Base-by-base conservation (phyloP, 2,888 invertebrate species). In the Drosophila nigricruria region DNA sequence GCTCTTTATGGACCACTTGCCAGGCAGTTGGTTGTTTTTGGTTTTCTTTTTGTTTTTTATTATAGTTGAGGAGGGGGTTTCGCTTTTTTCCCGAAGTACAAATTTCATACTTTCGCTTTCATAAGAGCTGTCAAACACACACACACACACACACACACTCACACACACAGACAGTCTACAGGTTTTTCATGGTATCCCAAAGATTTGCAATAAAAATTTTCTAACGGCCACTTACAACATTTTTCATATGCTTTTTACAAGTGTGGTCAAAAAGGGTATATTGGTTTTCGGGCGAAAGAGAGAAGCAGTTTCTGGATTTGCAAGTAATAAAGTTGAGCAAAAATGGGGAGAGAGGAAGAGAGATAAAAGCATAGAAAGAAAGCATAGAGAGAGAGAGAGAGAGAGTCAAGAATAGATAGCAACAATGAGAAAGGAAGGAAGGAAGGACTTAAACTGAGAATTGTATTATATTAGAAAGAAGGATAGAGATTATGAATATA, bases 91-190 rank as follows among this genome's bases (percentile, higher is more conserved):
- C 70, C 45, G 47, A 77, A 45, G 77, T 59, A 65, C 70, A 81
- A 77, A 70, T 73, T 83, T 73, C 54, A 73, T 68, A 89, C 82
- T 83, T 83, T 83, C 82, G 82, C 88, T 82, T 82, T 81, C 64
- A n/a, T 40, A 16, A 32, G 58, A 45, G 38, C 30, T 49, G 47
- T 49, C 47, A 49, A 49, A 5, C 47, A 49, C 47, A 49, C 25
- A 45, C 25, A 43, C 38, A n/a, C n/a, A n/a, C n/a, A n/a, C n/a
- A 42, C 12, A 42, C 20, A 42, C 12, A 20, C 20, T 23, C 25
- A 45, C 8, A 45, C 9, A 45, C 4, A 45, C 10, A 25, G 12
- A 5, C 23, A 38, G 50, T n/a, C 38, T 43, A 34, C 43, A 40
- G 56, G n/a, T 38, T 57, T 72, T 45, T 56, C 52, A 12, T 45